Evolutionary conservation across 1,140 invertebrate genomes (phyloP).

Genomic region (Pteromalus puparum): DNA sequence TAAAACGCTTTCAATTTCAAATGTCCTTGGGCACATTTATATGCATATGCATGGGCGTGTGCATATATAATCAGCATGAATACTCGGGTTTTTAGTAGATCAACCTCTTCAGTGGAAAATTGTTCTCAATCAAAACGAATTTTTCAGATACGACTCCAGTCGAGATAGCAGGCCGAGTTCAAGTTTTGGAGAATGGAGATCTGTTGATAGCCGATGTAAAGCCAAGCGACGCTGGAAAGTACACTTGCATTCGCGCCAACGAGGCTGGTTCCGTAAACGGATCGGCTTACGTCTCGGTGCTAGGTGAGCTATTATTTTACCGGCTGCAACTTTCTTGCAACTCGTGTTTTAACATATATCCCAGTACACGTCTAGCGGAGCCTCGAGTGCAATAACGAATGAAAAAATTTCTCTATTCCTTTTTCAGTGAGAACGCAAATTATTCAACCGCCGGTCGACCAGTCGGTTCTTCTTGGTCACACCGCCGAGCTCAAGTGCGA

Average conservation of each 20-base stretch:
- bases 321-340: neutral
- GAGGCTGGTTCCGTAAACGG: slow-evolving; percentile 90
- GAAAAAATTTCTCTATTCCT: slow-evolving; percentile 18
- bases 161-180: slow-evolving; percentile 83
- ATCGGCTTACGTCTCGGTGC: slow-evolving; percentile 86
- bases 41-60: neutral
- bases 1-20: slow-evolving; percentile 1
- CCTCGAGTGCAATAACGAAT: slow-evolving; percentile 40
- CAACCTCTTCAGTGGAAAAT: too few species aligned
- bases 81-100: too few species aligned
- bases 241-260: slow-evolving; percentile 91
- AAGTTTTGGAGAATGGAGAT: slow-evolving; percentile 90
- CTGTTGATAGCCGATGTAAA: slow-evolving; percentile 91
- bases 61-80: too few species aligned
- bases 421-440: slow-evolving; percentile 92
- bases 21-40: neutral
- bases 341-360: slow-evolving; percentile 39
- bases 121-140: neutral
- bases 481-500: slow-evolving; percentile 94
- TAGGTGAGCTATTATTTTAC: slow-evolving; percentile 78
- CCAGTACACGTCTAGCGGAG: neutral
- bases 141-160: slow-evolving; percentile 74
- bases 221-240: slow-evolving; percentile 89
- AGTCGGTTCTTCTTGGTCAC: slow-evolving; percentile 90
- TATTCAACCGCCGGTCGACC: slow-evolving; percentile 92